phyloP scores from a whole-genome alignment of 2,113 vertebrate species.

The Serilophus lunatus region DNA sequence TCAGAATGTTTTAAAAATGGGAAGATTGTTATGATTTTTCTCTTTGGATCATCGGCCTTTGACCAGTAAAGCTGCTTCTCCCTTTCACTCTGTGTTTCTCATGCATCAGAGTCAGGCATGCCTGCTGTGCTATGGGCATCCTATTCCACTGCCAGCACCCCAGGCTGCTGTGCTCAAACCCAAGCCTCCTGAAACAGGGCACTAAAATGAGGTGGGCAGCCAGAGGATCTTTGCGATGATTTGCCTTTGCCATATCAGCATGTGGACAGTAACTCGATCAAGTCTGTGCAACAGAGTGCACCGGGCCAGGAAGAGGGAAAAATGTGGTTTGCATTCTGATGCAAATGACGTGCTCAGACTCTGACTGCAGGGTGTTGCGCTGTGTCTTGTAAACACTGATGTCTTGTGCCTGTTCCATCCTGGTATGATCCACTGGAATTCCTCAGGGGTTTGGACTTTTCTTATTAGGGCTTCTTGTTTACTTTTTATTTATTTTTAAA shows the following conservation, averaged over 20 bases:
- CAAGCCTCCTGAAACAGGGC: neutral
- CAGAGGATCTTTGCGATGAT: neutral
- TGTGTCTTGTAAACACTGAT: neutral
- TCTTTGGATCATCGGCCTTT: no score
- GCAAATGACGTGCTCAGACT: neutral
- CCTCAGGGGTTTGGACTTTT: neutral
- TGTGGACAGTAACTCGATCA: neutral
- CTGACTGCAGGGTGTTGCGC: rapidly evolving
- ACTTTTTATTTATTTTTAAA: no score
- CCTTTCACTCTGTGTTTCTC: no score
- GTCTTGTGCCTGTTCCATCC: neutral
- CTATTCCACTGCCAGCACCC: neutral
- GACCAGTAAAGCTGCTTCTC: no score
- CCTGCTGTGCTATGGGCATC: neutral
- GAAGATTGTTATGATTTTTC: no score
- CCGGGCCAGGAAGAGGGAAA: neutral
- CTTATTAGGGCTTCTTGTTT: neutral
- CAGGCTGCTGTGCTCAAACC: neutral
- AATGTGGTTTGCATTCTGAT: neutral
- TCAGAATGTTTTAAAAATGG: no score
- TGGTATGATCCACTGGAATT: neutral
- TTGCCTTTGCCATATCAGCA: neutral
- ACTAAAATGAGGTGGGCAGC: neutral
- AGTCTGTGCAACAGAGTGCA: neutral
- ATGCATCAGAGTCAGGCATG: rapidly evolving